Evolutionary conservation across 2,888 invertebrate species (phyloP), one percentile per base, ranked within the genome.

Genomic region (Lymantria dispar): DNA sequence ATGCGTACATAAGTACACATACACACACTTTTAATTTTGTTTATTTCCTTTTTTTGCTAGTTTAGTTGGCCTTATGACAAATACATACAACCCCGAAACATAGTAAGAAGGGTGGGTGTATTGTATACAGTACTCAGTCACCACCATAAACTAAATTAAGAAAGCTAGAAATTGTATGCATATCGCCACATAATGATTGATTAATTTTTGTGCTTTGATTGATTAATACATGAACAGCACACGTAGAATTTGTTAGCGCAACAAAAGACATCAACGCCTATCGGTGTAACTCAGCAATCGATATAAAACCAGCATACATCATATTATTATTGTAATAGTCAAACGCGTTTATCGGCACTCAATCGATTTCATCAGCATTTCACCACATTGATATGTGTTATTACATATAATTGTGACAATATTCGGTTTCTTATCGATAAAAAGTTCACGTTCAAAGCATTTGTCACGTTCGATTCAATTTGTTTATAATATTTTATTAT

Each of bases 291-390:
- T 14, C n/a, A 12, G 48, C 46, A 49, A 47, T 50, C 39, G 41
- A 54, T 50, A 41, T 46, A 41, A 45, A 48, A 37, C 14, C 43
- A 22, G 29, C 13, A 45, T 39, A 47, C 50, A 54, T 66, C 53
- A 62, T 43, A 50, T 68, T 60, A 47, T 62, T 43, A 50, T 68
- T 60, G 48, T 62, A 63, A 65, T 60, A 68, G 22, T 38, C 39
- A 29, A 48, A 58, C 45, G 40, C 48, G 50, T 54, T 48, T 46
- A 47, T 56, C 42, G 39, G 45, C 58, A 52, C 54, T 55, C 46
- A 67, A 58, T 70, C 50, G 60, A 70, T 74, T 72, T 75, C 67
- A 59, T 70, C 70, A 72, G 56, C 49, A 61, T 76, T 73, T 71
- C 67, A 62, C 71, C 58, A 68, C 53, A 64, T 60, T 52, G 66